These are phyloP conservation scores for Chrysocyon brachyurus DNA, from an alignment of 2,797 vertebrate genomes.

Conservation along the genomic window DNA sequence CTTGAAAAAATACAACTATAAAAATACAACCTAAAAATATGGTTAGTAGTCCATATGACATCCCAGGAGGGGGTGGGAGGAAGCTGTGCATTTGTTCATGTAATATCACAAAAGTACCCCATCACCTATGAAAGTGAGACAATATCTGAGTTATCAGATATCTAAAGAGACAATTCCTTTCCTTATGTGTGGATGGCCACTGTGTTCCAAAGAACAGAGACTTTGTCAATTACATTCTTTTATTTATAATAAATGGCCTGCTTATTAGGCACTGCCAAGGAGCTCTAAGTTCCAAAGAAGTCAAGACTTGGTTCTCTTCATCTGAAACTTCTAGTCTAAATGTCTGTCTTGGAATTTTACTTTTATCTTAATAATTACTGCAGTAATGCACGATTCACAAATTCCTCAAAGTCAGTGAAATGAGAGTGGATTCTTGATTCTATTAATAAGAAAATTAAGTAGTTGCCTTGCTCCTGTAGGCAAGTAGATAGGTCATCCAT, in stretches of 20 bases:
- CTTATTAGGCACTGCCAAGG: neutral
- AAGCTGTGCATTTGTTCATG: neutral
- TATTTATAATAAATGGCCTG: neutral
- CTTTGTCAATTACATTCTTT: neutral
- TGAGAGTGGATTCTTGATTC: neutral
- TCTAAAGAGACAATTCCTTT: neutral
- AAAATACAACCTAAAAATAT: neutral
- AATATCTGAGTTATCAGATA: neutral
- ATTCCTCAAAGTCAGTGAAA: neutral
- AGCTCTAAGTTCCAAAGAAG: neutral
- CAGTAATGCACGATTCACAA: neutral
- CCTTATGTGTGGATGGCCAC: neutral
- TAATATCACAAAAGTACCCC: neutral
- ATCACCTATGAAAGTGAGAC: neutral
- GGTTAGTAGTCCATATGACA: neutral
- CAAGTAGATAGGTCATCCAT: neutral
- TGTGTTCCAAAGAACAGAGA: neutral
- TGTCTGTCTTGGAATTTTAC: neutral
- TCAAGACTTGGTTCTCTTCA: neutral
- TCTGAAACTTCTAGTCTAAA: neutral
- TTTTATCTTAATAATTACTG: neutral
- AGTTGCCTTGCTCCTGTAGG: neutral
- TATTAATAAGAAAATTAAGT: neutral
- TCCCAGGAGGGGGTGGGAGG: neutral
- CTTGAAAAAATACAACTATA: neutral